phyloP scores from a whole-genome alignment of 2,888 invertebrate species.

The Chloroclystis v-ata region DNA sequence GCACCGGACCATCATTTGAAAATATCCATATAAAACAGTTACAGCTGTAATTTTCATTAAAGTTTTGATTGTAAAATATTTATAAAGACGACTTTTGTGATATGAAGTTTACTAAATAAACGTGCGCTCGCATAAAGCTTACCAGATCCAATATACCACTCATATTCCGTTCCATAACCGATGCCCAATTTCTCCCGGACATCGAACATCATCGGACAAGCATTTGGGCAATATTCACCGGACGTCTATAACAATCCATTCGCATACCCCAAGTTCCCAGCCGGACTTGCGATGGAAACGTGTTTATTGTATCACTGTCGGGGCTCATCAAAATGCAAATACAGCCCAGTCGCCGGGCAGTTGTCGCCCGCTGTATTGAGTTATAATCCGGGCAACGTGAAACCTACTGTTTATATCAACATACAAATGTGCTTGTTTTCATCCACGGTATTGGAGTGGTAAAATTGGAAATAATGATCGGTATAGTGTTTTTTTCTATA shows the following conservation, averaged over 20 bases:
- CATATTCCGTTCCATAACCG: background rate
- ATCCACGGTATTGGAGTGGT: background rate
- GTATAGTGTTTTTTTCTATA: too few species aligned
- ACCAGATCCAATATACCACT: too few species aligned
- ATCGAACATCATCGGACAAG: background rate
- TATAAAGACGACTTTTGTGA: too few species aligned
- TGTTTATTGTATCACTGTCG: slow-evolving; percentile 76
- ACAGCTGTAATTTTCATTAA: too few species aligned
- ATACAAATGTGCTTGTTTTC: slow-evolving; percentile 22
- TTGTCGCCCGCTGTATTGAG: slow-evolving; percentile 63
- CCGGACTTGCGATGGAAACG: slow-evolving; percentile 51
- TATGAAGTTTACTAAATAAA: too few species aligned
- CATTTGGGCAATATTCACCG: slow-evolving; percentile 7
- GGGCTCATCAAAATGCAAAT: slow-evolving; percentile 78
- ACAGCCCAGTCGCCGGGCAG: slow-evolving; percentile 62
- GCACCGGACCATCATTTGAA: too few species aligned
- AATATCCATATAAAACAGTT: too few species aligned
- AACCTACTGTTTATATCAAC: slow-evolving; percentile 27
- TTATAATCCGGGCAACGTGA: slow-evolving; percentile 47
- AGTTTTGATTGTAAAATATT: too few species aligned
- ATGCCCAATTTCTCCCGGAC: background rate
- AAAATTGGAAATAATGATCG: too few species aligned
- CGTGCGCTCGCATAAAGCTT: too few species aligned
- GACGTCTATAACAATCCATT: slow-evolving; percentile 10
- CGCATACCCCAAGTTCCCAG: slow-evolving; percentile 15